These are phyloP conservation scores for Drosophila varians DNA, from an alignment of 1,140 invertebrate species.

Conservation along the genomic window DNA sequence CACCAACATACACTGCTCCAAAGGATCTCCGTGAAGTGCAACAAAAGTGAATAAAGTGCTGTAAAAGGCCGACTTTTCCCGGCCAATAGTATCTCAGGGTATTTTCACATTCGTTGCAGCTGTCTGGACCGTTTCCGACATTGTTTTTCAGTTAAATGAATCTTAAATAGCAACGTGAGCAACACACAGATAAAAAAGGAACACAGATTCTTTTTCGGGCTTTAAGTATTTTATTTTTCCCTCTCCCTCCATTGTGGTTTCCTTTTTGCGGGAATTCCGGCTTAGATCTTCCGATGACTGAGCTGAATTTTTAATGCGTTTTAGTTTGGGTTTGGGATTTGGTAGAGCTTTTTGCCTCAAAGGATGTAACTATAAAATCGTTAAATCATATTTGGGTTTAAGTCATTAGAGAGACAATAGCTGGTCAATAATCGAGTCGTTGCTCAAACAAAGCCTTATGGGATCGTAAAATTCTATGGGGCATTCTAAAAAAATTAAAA, in stretches of 20 bases:
- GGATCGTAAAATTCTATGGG: no score
- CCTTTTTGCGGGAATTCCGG: conserved; percentile 15
- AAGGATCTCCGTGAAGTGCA: conserved; percentile 9
- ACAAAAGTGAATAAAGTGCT: conserved; percentile 8
- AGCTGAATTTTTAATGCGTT: conserved; percentile 50
- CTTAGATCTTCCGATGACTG: conserved; percentile 54
- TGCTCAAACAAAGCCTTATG: conserved; percentile 18
- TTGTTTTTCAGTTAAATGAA: conserved; percentile 56
- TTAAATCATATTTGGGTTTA: conserved; percentile 28
- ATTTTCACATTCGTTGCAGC: conserved; percentile 20
- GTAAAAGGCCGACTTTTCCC: conserved; percentile 12
- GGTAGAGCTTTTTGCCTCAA: conserved; percentile 2
- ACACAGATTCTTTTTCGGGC: conserved; percentile 3
- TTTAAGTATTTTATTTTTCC: conserved; percentile 30
- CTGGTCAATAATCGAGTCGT: conserved; percentile 3
- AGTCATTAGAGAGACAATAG: conserved; percentile 35
- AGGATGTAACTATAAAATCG: not conserved
- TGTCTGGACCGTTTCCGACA: conserved; percentile 11
- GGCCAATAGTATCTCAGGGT: not conserved
- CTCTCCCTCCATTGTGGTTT: conserved; percentile 18
- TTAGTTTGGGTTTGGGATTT: conserved; percentile 7
- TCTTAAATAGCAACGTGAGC: conserved; percentile 48
- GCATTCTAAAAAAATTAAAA: no score
- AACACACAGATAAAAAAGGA: conserved; percentile 23
- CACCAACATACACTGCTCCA: conserved; percentile 28